Conservation (phyloP, 2,797 vertebrate species). For the Neosilurus hyrtlii region DNA sequence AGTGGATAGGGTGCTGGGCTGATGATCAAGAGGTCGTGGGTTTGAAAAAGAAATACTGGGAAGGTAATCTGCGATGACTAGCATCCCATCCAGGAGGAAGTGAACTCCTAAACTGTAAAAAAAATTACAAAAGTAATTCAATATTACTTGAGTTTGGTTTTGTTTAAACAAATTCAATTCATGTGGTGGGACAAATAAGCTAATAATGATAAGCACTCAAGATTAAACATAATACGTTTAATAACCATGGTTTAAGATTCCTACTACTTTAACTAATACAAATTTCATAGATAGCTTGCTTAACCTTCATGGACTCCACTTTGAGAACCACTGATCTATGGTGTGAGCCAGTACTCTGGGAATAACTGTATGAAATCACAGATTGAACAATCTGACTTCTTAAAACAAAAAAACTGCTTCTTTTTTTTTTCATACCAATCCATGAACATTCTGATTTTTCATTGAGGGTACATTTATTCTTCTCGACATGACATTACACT, state of each 20-base stretch:
- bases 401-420: not conserved
- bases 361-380: constrained; percentile 16
- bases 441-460: not conserved
- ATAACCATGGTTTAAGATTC: not conserved
- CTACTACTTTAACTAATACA: not conserved
- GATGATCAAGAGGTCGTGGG: too few relatives aligned
- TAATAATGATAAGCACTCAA: not conserved
- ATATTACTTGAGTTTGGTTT: not conserved
- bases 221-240: not conserved
- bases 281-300: not conserved
- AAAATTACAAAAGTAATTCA: too few relatives aligned
- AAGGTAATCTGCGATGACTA: too few relatives aligned
- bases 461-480: constrained; percentile 8
- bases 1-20: too few relatives aligned
- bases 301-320: not conserved
- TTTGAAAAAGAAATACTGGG: too few relatives aligned
- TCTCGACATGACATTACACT: constrained; percentile 13
- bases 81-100: too few relatives aligned
- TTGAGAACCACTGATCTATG: not conserved
- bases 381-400: constrained; percentile 14
- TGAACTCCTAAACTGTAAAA: too few relatives aligned
- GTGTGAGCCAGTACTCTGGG: constrained; percentile 2
- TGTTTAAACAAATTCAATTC: not conserved
- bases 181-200: not conserved
- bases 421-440: not conserved